These are phyloP conservation scores for Percopsis transmontana DNA, from an alignment of 2,113 vertebrate genomes.

Conservation along the genomic window DNA sequence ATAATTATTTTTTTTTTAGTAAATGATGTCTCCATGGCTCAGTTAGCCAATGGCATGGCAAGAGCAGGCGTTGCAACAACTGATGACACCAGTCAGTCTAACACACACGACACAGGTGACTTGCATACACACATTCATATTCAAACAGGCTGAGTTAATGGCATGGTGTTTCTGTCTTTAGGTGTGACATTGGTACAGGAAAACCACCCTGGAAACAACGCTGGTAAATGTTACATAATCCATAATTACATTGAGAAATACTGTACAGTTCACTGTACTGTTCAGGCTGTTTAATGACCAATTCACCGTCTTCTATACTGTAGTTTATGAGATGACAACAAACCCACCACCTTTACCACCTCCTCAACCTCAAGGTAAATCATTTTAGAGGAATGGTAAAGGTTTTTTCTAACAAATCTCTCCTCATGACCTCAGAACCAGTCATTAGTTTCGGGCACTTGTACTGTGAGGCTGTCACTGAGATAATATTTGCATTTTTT, in stretches of 20 bases:
- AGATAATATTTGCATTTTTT: background rate
- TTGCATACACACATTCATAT: background rate
- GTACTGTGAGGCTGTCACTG: too few relatives aligned
- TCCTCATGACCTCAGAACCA: too few relatives aligned
- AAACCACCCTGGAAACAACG: too few relatives aligned
- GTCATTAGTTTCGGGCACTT: too few relatives aligned
- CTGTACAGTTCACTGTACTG: too few relatives aligned
- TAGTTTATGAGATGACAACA: conserved; percentile 40
- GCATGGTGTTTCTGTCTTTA: too few relatives aligned
- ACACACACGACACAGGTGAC: conserved; percentile 44
- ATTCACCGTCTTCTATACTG: background rate
- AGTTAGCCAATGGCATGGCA: background rate
- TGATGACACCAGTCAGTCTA: background rate
- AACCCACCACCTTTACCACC: conserved; percentile 36
- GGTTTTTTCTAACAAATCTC: too few relatives aligned
- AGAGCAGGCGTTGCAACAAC: background rate
- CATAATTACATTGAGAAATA: background rate
- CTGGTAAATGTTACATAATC: too few relatives aligned
- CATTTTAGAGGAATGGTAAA: background rate
- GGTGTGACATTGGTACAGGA: too few relatives aligned
- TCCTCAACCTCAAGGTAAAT: conserved; percentile 32
- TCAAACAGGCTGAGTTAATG: background rate
- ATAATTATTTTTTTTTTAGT: conserved; percentile 45
- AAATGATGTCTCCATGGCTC: conserved; percentile 37
- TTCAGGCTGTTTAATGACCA: background rate